Percentiles rank a stretch among this genome's conserved stretches.
Evolutionary conservation across 37 sponge, comb jelly and placozoan species (phyloP).

Genomic region (Tethya wilhelma): DNA sequence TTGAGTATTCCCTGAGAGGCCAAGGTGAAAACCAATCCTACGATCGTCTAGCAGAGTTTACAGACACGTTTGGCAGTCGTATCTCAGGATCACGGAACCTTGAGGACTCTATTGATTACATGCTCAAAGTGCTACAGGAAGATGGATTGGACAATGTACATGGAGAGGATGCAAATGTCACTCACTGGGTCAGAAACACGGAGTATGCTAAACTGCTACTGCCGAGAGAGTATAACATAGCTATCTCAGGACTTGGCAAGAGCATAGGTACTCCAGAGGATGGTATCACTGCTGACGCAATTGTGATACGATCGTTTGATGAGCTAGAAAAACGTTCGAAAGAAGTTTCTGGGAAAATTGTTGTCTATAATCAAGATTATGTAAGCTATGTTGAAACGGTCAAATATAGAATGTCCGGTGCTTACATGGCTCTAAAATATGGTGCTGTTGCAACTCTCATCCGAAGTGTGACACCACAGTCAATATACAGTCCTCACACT

Average conservation of each 20-base stretch:
- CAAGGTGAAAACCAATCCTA: constrained; percentile 66
- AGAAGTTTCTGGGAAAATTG: constrained; percentile 57
- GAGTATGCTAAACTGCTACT: constrained; percentile 57
- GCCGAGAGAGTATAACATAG: constrained; percentile 40
- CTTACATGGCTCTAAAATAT: constrained; percentile 50
- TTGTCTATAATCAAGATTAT: constrained; percentile 60
- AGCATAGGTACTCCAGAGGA: constrained; percentile 54
- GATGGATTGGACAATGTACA: constrained; percentile 76
- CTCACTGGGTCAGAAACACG: constrained; percentile 63
- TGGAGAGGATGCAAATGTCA: constrained; percentile 64
- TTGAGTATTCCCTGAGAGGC: constrained; percentile 49
- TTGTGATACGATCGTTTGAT: constrained; percentile 72
- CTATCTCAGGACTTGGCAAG: constrained; percentile 49
- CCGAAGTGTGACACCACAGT: constrained; percentile 60
- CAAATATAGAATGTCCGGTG: constrained; percentile 42
- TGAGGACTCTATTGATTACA: constrained; percentile 73
- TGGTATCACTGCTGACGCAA: constrained; percentile 54
- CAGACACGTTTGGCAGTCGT: constrained; percentile 59
- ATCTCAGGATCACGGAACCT: constrained; percentile 61
- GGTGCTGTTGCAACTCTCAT: constrained; percentile 72
- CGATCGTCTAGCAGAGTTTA: constrained; percentile 61
- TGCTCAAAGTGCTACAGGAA: constrained; percentile 37
- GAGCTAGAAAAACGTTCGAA: constrained; percentile 25
- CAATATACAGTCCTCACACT: constrained; percentile 60
- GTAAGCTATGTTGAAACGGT: constrained; percentile 37